A percentile compares a stretch with the other conserved stretches of the same genome.
Conservation (phyloP, 2,797 vertebrate genomes). For the Acanthiza pusilla region DNA sequence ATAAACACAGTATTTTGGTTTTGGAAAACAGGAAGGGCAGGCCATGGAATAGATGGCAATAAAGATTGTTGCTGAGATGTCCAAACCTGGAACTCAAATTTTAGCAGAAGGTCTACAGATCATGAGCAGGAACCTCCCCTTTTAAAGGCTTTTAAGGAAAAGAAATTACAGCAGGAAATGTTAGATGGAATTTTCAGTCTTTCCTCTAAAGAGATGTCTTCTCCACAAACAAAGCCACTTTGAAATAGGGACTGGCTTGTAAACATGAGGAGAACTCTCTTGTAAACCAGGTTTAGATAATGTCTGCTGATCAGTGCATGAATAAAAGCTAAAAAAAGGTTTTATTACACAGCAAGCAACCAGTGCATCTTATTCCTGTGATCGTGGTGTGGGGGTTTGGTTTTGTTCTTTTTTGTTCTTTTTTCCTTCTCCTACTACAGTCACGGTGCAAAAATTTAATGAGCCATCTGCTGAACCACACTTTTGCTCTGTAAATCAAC, state of each 20-base stretch:
- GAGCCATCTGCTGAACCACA: constrained; percentile 47
- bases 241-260: background rate
- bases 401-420: background rate
- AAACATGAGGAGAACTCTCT: background rate
- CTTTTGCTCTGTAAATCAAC: constrained; percentile 11
- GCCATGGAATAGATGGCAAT: constrained; percentile 10
- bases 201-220: background rate
- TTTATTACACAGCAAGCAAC: background rate
- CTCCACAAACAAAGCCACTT: background rate
- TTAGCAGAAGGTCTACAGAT: background rate
- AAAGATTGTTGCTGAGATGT: constrained; percentile 45
- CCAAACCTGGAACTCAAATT: background rate
- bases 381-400: background rate
- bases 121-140: background rate
- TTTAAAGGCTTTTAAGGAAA: background rate
- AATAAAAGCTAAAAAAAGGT: background rate
- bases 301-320: background rate
- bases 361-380: background rate
- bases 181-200: background rate
- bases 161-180: constrained; percentile 7
- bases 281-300: background rate
- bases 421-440: background rate
- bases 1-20: constrained; percentile 42
- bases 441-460: constrained; percentile 33
- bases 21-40: constrained; percentile 65